Conservation (phyloP, 2,113 vertebrate species). For the Indicator maculatus region DNA sequence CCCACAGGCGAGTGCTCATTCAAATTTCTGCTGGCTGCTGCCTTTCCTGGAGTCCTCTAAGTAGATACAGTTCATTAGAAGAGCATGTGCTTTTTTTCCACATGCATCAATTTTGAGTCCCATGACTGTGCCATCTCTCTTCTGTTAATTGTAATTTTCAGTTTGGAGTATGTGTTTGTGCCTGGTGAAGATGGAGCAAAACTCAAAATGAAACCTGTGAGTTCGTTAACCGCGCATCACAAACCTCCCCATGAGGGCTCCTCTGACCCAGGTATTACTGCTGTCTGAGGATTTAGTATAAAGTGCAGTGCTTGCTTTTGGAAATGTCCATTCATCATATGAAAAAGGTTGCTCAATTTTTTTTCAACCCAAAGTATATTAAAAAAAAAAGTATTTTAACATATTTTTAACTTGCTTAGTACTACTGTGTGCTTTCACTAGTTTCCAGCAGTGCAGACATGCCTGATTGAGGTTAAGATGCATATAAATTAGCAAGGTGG, state of each 20-base stretch:
- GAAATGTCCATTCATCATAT: background rate
- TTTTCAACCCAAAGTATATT: background rate
- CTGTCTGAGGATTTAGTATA: conserved; percentile 8
- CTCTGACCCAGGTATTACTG: background rate
- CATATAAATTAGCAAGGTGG: background rate
- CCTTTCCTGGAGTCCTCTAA: conserved; percentile 41
- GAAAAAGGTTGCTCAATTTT: background rate
- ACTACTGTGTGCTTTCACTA: background rate
- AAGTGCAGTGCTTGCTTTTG: conserved; percentile 32
- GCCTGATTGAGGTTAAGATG: background rate
- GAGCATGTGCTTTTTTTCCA: background rate
- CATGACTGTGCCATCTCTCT: background rate
- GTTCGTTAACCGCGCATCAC: background rate
- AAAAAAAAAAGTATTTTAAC: background rate
- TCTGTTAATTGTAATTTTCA: background rate
- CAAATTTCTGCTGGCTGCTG: conserved; percentile 51
- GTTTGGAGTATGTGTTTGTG: background rate
- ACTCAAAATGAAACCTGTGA: conserved; percentile 6
- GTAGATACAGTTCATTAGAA: conserved; percentile 14
- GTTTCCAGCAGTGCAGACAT: background rate
- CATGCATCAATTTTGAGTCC: background rate
- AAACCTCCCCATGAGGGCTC: background rate
- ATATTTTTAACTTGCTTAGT: background rate
- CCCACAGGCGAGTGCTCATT: conserved; percentile 18
- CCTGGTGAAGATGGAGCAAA: background rate